Evolutionary conservation across 2,888 invertebrate species (phyloP).

Genomic region (Ceramica pisi): DNA sequence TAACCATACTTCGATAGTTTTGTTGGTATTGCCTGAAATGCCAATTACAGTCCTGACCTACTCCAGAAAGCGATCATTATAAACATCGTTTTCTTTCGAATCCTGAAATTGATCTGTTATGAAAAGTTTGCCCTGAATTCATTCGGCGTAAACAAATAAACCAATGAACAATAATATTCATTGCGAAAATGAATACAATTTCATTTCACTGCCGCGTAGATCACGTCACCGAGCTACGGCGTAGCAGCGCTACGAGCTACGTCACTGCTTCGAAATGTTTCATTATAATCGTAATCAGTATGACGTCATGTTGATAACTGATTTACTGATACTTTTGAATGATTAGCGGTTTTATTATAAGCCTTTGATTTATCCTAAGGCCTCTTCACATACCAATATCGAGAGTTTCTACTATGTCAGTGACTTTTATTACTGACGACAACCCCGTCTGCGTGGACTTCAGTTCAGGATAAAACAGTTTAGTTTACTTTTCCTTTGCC

Average conservation of each 20-base stretch:
- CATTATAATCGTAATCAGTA: background rate
- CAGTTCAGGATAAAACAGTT: no score
- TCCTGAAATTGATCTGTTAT: background rate
- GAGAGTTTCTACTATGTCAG: background rate
- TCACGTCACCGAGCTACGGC: conserved; percentile 15
- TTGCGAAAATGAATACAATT: background rate
- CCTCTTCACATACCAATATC: background rate
- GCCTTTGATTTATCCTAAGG: background rate
- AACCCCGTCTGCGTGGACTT: no score
- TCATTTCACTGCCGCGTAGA: conserved; percentile 11
- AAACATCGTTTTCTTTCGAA: conserved; percentile 13
- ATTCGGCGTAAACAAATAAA: conserved; percentile 5
- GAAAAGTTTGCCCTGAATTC: conserved; percentile 12
- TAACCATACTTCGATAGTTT: conserved; percentile 9
- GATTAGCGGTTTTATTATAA: background rate
- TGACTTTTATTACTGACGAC: no score
- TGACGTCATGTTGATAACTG: conserved; percentile 22
- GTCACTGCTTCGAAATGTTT: conserved; percentile 44
- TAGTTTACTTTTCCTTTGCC: no score
- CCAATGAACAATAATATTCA: background rate
- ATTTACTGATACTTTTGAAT: background rate
- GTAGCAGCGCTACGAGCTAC: conserved; percentile 64
- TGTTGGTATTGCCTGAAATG: conserved; percentile 22
- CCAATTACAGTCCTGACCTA: conserved; percentile 39
- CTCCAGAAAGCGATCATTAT: conserved; percentile 8